Conservation (phyloP, 2,113 vertebrate species). For the Cryptotis parvus region DNA sequence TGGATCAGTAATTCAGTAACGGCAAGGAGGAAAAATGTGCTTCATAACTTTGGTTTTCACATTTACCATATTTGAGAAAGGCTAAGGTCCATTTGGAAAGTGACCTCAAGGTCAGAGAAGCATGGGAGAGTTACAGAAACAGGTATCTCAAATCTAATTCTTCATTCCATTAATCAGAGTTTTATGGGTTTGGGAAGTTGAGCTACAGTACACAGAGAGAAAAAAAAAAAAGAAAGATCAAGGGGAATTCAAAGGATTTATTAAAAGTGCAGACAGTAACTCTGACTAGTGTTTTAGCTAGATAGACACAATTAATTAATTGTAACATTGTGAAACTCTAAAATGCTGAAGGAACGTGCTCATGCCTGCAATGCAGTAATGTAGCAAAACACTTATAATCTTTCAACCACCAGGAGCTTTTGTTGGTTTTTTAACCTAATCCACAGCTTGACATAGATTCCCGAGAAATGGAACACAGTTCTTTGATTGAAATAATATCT, state of each 20-base stretch:
- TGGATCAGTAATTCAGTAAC: slow-evolving; percentile 15
- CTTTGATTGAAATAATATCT: slow-evolving; percentile 87
- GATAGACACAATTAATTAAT: slow-evolving; percentile 85
- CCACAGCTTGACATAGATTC: slow-evolving; percentile 87
- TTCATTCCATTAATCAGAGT: slow-evolving; percentile 79
- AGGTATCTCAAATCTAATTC: slow-evolving; percentile 78
- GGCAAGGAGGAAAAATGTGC: background rate
- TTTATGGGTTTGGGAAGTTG: slow-evolving; percentile 81
- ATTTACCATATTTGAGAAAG: slow-evolving; percentile 48
- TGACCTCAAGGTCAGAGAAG: slow-evolving; percentile 57
- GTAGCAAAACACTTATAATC: slow-evolving; percentile 86
- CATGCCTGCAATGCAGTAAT: slow-evolving; percentile 83
- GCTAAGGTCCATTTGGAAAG: slow-evolving; percentile 50
- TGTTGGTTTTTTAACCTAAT: slow-evolving; percentile 85
- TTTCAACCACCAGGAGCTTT: slow-evolving; percentile 86
- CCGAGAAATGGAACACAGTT: slow-evolving; percentile 84
- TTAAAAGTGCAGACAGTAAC: slow-evolving; percentile 78
- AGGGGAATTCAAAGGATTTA: slow-evolving; percentile 77
- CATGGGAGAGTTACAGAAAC: slow-evolving; percentile 61
- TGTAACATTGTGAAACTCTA: slow-evolving; percentile 79
- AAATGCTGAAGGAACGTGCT: slow-evolving; percentile 82
- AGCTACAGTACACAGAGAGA: slow-evolving; percentile 71
- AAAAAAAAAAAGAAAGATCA: slow-evolving; percentile 71
- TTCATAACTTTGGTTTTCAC: slow-evolving; percentile 40
- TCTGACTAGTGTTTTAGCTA: slow-evolving; percentile 79